Conservation (phyloP, 1,140 invertebrate species). For the Episyrphus balteatus region DNA sequence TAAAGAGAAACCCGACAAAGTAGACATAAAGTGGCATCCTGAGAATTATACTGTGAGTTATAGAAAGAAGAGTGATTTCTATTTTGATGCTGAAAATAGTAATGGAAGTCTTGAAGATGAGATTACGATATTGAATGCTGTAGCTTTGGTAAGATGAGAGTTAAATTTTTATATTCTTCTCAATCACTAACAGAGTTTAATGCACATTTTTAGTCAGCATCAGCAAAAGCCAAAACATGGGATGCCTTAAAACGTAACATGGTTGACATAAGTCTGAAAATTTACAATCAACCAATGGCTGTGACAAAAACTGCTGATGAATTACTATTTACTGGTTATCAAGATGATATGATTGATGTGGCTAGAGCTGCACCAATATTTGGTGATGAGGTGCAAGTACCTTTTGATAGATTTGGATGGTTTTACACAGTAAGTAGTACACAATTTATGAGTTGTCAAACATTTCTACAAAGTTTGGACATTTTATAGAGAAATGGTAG, state of each 20-base stretch:
- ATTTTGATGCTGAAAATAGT: conserved; percentile 60
- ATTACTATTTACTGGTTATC: conserved; percentile 68
- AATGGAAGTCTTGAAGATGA: conserved; percentile 62
- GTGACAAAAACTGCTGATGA: conserved; percentile 55
- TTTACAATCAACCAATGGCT: conserved; percentile 42
- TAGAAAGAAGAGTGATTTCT: conserved; percentile 59
- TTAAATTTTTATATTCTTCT: no score
- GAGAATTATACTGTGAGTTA: conserved; percentile 74
- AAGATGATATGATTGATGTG: conserved; percentile 54
- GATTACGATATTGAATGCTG: conserved; percentile 69
- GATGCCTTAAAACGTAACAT: conserved; percentile 42
- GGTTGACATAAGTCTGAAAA: conserved; percentile 43
- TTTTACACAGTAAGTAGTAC: conserved; percentile 58
- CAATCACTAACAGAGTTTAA: neutral
- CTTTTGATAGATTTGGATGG: conserved; percentile 64
- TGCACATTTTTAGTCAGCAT: conserved; percentile 57
- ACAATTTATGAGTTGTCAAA: neutral
- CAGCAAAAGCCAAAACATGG: conserved; percentile 47
- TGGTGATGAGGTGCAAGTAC: conserved; percentile 40
- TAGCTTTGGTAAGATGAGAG: conserved; percentile 56
- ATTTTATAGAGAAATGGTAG: conserved; percentile 60
- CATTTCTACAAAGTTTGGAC: neutral
- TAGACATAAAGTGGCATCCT: conserved; percentile 55
- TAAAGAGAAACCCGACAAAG: conserved; percentile 56
- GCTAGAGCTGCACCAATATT: conserved; percentile 44